Conservation (phyloP, 2,888 invertebrate species). For the Galerucella calmariensis region DNA sequence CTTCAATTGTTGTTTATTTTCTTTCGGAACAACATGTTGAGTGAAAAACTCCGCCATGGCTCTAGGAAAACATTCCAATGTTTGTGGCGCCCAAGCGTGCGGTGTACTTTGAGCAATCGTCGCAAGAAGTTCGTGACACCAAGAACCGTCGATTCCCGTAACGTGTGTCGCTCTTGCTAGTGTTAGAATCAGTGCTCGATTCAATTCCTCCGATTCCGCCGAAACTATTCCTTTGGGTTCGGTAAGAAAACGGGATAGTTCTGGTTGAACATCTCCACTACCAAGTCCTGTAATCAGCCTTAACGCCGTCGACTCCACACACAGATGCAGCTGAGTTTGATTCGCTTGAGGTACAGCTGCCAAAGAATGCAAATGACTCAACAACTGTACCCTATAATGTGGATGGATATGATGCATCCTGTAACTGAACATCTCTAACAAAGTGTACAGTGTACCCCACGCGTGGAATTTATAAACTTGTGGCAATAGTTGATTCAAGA, state of each 20-base stretch:
- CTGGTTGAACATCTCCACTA: constrained; percentile 94
- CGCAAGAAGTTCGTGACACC: constrained; percentile 90
- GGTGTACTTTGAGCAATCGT: constrained; percentile 95
- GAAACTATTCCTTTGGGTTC: constrained; percentile 93
- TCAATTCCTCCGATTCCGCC: constrained; percentile 94
- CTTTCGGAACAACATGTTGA: constrained; percentile 84
- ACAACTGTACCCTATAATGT: constrained; percentile 91
- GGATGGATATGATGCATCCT: constrained; percentile 96
- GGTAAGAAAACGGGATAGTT: constrained; percentile 88
- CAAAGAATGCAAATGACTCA: constrained; percentile 91
- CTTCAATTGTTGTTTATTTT: constrained; percentile 91
- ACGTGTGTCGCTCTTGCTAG: constrained; percentile 94
- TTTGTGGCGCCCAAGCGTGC: constrained; percentile 94
- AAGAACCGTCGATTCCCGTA: constrained; percentile 85
- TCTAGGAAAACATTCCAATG: constrained; percentile 90
- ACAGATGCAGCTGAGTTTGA: constrained; percentile 93
- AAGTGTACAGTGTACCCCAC: constrained; percentile 94
- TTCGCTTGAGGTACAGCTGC: constrained; percentile 94
- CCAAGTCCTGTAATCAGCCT: constrained; percentile 73
- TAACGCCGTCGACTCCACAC: constrained; percentile 67
- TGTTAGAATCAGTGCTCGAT: constrained; percentile 91
- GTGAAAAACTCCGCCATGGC: constrained; percentile 91
- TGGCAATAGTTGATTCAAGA: constrained; percentile 92
- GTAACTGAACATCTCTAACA: constrained; percentile 97
- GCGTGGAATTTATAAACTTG: constrained; percentile 85